These are phyloP conservation scores for Gymnogyps californianus DNA, from an alignment of 2,113 vertebrate genomes.

Conservation along the genomic window DNA sequence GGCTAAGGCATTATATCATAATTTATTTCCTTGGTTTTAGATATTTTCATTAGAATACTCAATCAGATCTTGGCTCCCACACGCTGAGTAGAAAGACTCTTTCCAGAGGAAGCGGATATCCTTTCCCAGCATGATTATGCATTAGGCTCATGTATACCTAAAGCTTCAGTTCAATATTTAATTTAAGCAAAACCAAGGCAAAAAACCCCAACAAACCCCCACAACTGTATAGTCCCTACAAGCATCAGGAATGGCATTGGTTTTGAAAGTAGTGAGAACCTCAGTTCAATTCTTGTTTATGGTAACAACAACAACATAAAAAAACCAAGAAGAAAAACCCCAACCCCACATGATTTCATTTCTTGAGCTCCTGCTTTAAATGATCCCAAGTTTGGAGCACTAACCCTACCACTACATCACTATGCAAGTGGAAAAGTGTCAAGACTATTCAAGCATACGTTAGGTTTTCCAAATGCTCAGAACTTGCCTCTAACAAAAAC, in stretches of 20 bases:
- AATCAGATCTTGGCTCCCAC: neutral
- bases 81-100: neutral
- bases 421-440: neutral
- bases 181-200: neutral
- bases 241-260: fast-evolving
- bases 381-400: neutral
- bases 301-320: neutral
- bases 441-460: neutral
- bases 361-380: neutral
- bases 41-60: neutral
- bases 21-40: neutral
- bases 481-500: neutral
- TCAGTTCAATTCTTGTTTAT: neutral
- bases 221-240: neutral
- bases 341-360: neutral
- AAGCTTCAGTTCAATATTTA: neutral
- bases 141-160: neutral
- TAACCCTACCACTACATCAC: no score
- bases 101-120: neutral
- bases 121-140: fast-evolving
- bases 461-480: neutral
- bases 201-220: neutral
- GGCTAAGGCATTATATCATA: neutral
- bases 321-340: neutral
- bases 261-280: neutral